Evolutionary conservation across 2,797 vertebrate species (phyloP).

Genomic region (Myoxocephalus aenaeus): DNA sequence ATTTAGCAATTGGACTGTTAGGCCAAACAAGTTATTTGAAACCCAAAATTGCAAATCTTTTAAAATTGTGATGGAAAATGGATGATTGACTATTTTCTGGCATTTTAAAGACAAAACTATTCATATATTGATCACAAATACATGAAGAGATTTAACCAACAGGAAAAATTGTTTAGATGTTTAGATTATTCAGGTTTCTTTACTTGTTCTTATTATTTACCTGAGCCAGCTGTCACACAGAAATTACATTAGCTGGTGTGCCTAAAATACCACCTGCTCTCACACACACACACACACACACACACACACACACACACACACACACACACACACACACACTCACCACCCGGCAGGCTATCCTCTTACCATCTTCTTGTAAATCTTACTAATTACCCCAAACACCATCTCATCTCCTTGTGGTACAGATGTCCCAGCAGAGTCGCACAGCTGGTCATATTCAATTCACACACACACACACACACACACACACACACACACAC

Average conservation of each 20-base stretch:
- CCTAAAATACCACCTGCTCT: constrained; percentile 21
- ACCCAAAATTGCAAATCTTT: no score
- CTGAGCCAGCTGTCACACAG: not conserved
- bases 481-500: not conserved
- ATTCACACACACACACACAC: not conserved
- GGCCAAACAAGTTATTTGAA: not conserved
- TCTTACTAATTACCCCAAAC: constrained; percentile 61
- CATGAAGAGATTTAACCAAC: not conserved
- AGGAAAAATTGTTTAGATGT: not conserved
- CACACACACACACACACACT: constrained; percentile 24
- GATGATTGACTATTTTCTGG: not conserved
- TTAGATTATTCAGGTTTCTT: not conserved
- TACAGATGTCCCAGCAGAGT: constrained; percentile 61
- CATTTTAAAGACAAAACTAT: not conserved
- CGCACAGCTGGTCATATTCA: constrained; percentile 55
- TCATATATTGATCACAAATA: not conserved
- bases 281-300: constrained; percentile 24
- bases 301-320: constrained; percentile 16
- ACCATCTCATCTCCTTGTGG: constrained; percentile 36
- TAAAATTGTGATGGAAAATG: not conserved
- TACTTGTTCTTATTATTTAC: not conserved
- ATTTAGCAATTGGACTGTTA: not conserved
- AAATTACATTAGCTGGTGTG: constrained; percentile 6
- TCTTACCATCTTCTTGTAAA: constrained; percentile 46
- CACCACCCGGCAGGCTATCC: constrained; percentile 22